Evolutionary conservation across 1,140 invertebrate species (phyloP).

Genomic region (Spodoptera litura): DNA sequence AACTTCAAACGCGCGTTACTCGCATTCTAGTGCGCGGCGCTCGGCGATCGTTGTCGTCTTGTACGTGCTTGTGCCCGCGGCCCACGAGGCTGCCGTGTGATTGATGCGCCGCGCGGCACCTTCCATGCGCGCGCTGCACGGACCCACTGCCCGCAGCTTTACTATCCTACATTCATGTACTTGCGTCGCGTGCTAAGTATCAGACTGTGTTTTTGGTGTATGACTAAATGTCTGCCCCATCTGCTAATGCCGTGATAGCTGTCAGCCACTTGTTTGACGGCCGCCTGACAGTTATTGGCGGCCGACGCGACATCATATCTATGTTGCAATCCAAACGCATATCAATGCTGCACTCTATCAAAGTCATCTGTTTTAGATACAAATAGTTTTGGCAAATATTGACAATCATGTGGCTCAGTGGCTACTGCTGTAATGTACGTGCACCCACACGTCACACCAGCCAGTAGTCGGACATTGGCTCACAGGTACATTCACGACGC

Average conservation of each 20-base stretch:
- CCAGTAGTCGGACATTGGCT: too few relatives aligned
- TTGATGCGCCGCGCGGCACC: slow-evolving; percentile 9
- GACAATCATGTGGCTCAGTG: not conserved
- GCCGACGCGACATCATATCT: not conserved
- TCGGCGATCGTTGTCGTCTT: slow-evolving; percentile 46
- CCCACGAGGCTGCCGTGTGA: not conserved
- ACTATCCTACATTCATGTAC: too few relatives aligned
- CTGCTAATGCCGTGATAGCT: too few relatives aligned
- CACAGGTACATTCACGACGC: not conserved
- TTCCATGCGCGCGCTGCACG: not conserved
- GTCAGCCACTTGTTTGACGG: not conserved
- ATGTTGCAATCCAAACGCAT: not conserved
- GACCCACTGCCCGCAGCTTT: too few relatives aligned
- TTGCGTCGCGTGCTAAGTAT: too few relatives aligned
- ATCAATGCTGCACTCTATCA: slow-evolving; percentile 30
- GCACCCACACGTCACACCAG: too few relatives aligned
- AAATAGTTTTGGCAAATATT: slow-evolving; percentile 24
- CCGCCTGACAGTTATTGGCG: slow-evolving; percentile 3
- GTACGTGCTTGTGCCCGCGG: not conserved
- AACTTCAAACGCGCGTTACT: slow-evolving; percentile 52
- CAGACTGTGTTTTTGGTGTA: too few relatives aligned
- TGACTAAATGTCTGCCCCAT: too few relatives aligned
- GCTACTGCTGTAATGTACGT: not conserved
- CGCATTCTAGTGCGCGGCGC: slow-evolving; percentile 53
- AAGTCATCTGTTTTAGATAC: slow-evolving; percentile 21